Evolutionary conservation across 2,113 vertebrate genomes (phyloP), one percentile per base, ranked within the genome.

Genomic region (Porphyrio hochstetteri): DNA sequence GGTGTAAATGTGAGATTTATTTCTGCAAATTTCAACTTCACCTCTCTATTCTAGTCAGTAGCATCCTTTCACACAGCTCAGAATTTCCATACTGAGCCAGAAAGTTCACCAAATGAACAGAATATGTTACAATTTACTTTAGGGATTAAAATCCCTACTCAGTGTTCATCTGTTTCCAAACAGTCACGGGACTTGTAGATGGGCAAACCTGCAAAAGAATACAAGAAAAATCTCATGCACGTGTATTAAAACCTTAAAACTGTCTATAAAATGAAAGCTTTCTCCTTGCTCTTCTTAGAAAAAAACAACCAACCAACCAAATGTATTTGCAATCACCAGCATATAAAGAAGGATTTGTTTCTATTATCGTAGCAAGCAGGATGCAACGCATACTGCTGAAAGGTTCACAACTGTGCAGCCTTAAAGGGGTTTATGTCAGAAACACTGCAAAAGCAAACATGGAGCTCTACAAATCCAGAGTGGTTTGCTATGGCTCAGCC

Each of bases 361-460:
- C 93, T 95, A 83, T 71, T 89, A 82, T 71, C 5, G 1, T 40
- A 90, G 52, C 75, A 93, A 96, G 78, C 80, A 92, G 93, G 94
- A 87, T 86, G 67, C 87, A 83, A 72, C 18, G 10, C 36, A 17
- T 87, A 44, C 75, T 86, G 93, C 90, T 46, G 90, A 88, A 81
- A 89, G 67, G 35, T 87, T 89, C 86, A 48, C 64, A 94, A 52
- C 81, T 90, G 72, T 65, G 86, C 87, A 96, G 89, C 81, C 86
- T 8, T 82, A 72, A 50, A 78, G 25, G 14, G 35, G 24, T 86
- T 92, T 90, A 46, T 50, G 42, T 67, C 52, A 88, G 82, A 93
- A 95, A 88, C 35, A 20, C 53, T 72, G 86, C 42, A 50, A 82
- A 92, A 91, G 1, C 28, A 79, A 88, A 29, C 56, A 42, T 8